Percentiles rank a stretch among this genome's conserved stretches.
Evolutionary conservation across 2,113 vertebrate genomes (phyloP).

Genomic region (Melanotaenia duboulayi): DNA sequence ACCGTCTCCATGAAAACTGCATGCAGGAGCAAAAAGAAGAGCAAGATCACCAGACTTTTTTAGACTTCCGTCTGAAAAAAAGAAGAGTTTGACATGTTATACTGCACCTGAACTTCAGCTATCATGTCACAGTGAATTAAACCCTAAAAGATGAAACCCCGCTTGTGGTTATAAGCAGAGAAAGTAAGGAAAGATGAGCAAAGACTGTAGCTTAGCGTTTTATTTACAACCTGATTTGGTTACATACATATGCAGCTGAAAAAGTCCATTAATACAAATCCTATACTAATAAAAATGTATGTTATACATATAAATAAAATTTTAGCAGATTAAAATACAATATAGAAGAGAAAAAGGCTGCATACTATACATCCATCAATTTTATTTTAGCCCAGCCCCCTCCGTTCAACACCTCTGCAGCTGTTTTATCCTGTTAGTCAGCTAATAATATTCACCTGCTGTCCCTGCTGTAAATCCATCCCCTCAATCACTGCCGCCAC

Average conservation of each 20-base stretch:
- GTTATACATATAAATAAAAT: background rate
- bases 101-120: background rate
- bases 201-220: background rate
- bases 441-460: conserved; percentile 49
- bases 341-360: background rate
- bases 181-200: background rate
- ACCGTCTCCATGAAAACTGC: too few relatives aligned
- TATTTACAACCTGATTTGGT: too few relatives aligned
- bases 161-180: background rate
- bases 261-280: too few relatives aligned
- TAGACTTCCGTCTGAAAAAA: background rate
- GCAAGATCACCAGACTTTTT: background rate
- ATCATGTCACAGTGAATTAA: background rate
- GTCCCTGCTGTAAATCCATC: conserved; percentile 50
- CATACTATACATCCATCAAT: background rate
- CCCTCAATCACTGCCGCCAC: conserved; percentile 41
- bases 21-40: background rate
- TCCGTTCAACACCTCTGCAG: conserved; percentile 9
- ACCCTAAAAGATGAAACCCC: background rate
- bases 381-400: background rate
- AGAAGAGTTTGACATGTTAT: background rate
- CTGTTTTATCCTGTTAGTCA: conserved; percentile 1
- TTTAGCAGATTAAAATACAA: background rate
- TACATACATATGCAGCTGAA: too few relatives aligned
- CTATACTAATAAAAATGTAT: too few relatives aligned